phyloP scores from a whole-genome alignment of 2,113 vertebrate species.

The Alligator sinensis region DNA sequence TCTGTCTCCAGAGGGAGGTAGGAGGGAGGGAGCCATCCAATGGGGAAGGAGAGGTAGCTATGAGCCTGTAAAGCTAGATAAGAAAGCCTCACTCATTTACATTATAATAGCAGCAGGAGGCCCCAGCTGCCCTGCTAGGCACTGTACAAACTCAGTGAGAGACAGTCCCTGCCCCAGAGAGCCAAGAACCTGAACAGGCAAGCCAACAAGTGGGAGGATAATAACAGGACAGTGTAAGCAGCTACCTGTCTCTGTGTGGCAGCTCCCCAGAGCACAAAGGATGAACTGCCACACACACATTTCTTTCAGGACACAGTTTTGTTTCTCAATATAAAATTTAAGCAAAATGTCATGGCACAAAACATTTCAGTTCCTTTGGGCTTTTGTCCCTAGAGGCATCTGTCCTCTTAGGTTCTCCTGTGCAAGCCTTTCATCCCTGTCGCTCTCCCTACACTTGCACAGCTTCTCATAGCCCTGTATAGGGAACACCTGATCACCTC shows the following conservation, averaged over 20 bases:
- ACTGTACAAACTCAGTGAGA: neutral
- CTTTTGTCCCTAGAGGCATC: neutral
- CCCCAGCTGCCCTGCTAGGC: neutral
- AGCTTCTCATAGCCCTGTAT: neutral
- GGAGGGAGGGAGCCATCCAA: neutral
- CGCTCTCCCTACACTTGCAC: too few relatives aligned
- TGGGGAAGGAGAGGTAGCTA: neutral
- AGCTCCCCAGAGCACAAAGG: neutral
- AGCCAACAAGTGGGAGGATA: neutral
- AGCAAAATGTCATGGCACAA: neutral
- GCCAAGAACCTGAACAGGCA: neutral
- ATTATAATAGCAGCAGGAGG: neutral
- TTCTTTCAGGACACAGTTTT: neutral
- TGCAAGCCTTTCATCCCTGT: neutral
- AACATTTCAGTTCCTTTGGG: neutral
- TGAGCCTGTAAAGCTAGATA: neutral
- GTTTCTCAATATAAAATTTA: neutral
- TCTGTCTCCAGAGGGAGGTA: neutral
- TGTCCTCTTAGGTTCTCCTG: neutral
- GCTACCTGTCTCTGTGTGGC: neutral
- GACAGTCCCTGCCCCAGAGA: neutral
- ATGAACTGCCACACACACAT: neutral
- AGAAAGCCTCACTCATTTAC: constrained; percentile 8
- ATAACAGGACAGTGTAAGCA: neutral
- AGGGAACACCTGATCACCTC: neutral